Conservation (phyloP, 2,113 vertebrate genomes). For the Saguinus midas region DNA sequence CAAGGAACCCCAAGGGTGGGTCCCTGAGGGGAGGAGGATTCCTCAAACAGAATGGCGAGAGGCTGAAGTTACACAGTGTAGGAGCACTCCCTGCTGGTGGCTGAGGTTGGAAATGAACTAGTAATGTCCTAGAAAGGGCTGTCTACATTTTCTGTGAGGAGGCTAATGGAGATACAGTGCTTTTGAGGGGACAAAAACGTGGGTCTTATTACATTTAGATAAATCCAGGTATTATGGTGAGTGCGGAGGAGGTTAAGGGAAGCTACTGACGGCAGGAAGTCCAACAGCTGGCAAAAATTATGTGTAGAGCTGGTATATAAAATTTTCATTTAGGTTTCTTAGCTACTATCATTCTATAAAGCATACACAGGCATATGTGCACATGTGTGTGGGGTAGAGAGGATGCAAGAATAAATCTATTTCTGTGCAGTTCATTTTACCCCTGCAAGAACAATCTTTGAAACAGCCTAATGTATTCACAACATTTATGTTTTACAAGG, state of each 20-base stretch:
- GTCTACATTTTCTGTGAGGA: neutral
- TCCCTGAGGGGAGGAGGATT: neutral
- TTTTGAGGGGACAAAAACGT: neutral
- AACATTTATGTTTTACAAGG: neutral
- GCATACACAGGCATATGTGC: neutral
- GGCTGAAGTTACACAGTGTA: neutral
- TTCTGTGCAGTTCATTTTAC: neutral
- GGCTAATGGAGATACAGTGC: neutral
- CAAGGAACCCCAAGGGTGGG: neutral
- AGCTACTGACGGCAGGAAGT: neutral
- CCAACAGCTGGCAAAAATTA: neutral
- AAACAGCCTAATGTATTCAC: neutral
- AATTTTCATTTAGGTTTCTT: conserved; percentile 24
- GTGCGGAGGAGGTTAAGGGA: neutral
- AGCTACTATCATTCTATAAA: conserved; percentile 2
- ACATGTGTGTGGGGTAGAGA: neutral
- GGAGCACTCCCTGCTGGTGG: conserved; percentile 69
- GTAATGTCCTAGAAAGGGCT: neutral
- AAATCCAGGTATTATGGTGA: neutral
- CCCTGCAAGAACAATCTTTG: neutral
- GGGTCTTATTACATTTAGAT: neutral
- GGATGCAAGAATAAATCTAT: neutral
- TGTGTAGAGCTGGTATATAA: neutral
- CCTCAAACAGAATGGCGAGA: neutral
- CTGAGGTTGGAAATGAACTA: neutral